Conservation (phyloP, 2,113 vertebrate species). For the Aldabrachelys gigantea region DNA sequence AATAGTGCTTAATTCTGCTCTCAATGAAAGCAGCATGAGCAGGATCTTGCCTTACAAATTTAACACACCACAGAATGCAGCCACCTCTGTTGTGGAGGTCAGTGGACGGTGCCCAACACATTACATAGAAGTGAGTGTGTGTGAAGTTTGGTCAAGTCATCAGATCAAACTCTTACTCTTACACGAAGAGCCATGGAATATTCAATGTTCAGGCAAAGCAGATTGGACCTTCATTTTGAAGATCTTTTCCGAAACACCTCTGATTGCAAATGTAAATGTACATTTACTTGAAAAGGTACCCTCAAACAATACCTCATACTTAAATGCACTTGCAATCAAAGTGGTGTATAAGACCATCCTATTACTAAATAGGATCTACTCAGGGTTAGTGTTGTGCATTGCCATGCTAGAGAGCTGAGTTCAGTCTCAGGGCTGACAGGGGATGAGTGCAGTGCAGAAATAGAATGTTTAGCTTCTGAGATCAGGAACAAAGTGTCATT, state of each 20-base stretch:
- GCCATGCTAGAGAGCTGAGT: background rate
- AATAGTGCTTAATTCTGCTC: background rate
- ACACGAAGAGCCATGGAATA: background rate
- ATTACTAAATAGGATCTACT: background rate
- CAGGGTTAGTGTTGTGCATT: background rate
- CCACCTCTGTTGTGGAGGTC: background rate
- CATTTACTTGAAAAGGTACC: background rate
- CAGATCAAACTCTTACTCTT: background rate
- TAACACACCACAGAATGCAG: background rate
- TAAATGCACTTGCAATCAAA: background rate
- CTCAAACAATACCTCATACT: background rate
- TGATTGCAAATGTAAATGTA: background rate
- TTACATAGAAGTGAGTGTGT: background rate
- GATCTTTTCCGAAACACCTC: background rate
- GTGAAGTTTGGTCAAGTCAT: background rate
- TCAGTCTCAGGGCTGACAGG: background rate
- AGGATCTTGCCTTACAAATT: background rate
- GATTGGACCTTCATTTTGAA: background rate
- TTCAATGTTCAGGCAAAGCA: background rate
- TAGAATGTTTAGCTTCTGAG: background rate
- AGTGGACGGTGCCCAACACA: background rate
- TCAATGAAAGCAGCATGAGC: background rate
- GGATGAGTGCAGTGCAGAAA: background rate
- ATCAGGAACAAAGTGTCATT: background rate
- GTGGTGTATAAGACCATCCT: background rate